phyloP scores from a whole-genome alignment of 2,113 vertebrate species.

The Ploceus nigricollis region DNA sequence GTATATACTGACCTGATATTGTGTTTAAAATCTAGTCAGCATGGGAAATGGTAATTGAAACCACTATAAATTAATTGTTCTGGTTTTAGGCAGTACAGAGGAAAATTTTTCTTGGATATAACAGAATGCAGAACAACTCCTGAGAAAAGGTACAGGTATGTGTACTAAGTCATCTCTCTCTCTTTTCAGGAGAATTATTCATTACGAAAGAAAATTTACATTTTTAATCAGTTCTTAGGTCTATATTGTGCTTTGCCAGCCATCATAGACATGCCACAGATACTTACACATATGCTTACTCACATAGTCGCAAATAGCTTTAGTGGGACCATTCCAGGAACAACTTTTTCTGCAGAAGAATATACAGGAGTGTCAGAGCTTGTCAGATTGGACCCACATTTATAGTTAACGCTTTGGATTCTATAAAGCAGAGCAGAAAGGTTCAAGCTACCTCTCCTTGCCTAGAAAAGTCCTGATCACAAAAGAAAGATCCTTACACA shows the following conservation, averaged over 20 bases:
- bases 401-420: background rate
- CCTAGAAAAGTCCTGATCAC: background rate
- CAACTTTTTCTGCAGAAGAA: background rate
- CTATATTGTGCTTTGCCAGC: background rate
- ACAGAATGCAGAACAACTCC: background rate
- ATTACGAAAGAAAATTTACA: background rate
- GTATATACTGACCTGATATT: background rate
- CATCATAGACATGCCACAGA: background rate
- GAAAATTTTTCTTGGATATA: background rate
- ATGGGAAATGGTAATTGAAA: constrained; percentile 28
- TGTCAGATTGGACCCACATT: background rate
- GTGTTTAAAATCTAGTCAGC: constrained; percentile 20
- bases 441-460: background rate
- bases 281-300: background rate
- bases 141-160: background rate
- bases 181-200: background rate
- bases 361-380: background rate
- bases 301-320: background rate
- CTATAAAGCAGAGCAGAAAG: background rate
- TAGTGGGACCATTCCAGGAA: background rate
- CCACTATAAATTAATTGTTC: constrained; percentile 28
- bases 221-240: background rate
- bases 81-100: background rate
- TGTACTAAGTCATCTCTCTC: background rate
- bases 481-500: background rate